Percentiles rank a stretch among this genome's conserved stretches.
Conservation (phyloP, 1,140 invertebrate genomes). For the Berghia stephanieae region DNA sequence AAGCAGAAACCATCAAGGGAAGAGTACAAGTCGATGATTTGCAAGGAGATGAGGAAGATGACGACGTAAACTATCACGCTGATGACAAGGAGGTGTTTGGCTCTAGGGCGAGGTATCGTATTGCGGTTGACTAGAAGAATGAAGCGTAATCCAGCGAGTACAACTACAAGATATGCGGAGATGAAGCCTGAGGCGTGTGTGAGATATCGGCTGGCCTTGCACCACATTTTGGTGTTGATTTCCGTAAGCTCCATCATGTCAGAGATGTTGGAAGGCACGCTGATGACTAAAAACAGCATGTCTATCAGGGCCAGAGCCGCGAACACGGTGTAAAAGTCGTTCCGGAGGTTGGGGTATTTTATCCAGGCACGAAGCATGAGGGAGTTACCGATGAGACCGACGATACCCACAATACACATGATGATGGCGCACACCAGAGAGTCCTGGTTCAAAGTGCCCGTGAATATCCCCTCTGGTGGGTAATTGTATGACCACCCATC, state of each 20-base stretch:
- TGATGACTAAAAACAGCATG: slow-evolving; percentile 45
- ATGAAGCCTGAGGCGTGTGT: slow-evolving; percentile 45
- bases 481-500: too few relatives aligned
- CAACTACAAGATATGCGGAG: slow-evolving; percentile 52
- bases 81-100: slow-evolving; percentile 37
- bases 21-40: slow-evolving; percentile 31
- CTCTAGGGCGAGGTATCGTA: slow-evolving; percentile 31
- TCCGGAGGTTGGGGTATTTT: slow-evolving; percentile 45
- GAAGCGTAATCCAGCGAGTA: slow-evolving; percentile 51
- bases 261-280: slow-evolving; percentile 51
- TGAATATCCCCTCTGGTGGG: too few relatives aligned
- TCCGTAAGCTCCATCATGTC: slow-evolving; percentile 35
- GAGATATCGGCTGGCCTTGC: slow-evolving; percentile 52
- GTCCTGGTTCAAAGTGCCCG: slow-evolving; percentile 28
- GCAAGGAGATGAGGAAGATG: slow-evolving; percentile 28
- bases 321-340: slow-evolving; percentile 51
- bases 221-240: slow-evolving; percentile 46
- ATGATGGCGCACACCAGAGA: slow-evolving; percentile 45
- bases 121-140: slow-evolving; percentile 55
- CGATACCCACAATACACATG: slow-evolving; percentile 49
- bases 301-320: slow-evolving; percentile 51
- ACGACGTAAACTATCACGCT: slow-evolving; percentile 30
- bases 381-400: slow-evolving; percentile 53
- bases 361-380: slow-evolving; percentile 52
- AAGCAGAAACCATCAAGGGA: slow-evolving; percentile 32